Conservation (phyloP, 1,140 invertebrate genomes). For the Helicoverpa zea region DNA sequence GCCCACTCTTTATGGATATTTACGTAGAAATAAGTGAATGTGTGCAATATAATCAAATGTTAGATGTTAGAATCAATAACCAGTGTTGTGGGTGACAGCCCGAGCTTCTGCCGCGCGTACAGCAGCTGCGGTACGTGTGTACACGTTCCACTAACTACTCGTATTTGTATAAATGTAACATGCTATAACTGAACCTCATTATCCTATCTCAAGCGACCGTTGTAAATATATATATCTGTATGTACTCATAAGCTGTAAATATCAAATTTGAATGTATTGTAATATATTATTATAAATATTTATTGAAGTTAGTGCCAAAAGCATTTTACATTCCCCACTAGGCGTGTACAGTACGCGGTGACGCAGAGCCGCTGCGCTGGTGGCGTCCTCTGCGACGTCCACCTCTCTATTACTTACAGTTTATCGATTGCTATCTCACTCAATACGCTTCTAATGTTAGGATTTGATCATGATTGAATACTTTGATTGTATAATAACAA, state of each 20-base stretch:
- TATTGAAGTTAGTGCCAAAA: conserved; percentile 85
- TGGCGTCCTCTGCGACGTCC: conserved; percentile 3
- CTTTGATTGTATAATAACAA: conserved; percentile 44
- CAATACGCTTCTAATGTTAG: conserved; percentile 70
- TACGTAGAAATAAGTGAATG: conserved; percentile 77
- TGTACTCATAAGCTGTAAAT: conserved; percentile 81
- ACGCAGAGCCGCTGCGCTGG: conserved; percentile 8
- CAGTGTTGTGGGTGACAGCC: conserved; percentile 40
- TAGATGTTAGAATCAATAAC: conserved; percentile 73
- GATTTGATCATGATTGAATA: conserved; percentile 60
- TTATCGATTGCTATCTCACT: conserved; percentile 61
- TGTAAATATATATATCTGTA: conserved; percentile 76
- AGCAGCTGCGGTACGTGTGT: conserved; percentile 67
- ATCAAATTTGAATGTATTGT: conserved; percentile 78
- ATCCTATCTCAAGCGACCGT: conserved; percentile 54
- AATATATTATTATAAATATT: conserved; percentile 77
- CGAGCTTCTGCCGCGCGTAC: conserved; percentile 60
- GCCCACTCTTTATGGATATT: conserved; percentile 78
- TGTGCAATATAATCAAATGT: conserved; percentile 83
- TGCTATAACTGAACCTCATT: conserved; percentile 62
- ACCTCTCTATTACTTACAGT: conserved; percentile 48
- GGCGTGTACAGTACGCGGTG: conserved; percentile 62
- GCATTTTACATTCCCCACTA: conserved; percentile 73
- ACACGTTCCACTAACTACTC: conserved; percentile 63
- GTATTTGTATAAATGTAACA: conserved; percentile 62